phyloP scores from a whole-genome alignment of 2,113 vertebrate genomes.

The Chroicocephalus ridibundus region DNA sequence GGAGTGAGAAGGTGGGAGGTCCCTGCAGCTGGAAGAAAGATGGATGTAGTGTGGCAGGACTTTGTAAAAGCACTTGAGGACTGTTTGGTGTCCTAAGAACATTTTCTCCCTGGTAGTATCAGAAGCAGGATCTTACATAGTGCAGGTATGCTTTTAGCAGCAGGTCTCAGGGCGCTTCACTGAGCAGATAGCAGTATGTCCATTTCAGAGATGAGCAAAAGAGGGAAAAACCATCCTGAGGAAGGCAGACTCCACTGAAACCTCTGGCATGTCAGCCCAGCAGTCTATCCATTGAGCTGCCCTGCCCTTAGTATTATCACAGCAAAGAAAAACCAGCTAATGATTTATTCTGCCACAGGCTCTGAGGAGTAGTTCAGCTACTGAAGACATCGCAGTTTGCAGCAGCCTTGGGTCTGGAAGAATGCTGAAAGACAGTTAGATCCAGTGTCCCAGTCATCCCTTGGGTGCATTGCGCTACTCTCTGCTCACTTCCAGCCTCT shows the following conservation, averaged over 20 bases:
- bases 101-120: neutral
- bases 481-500: neutral
- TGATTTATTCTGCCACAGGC: neutral
- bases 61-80: neutral
- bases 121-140: neutral
- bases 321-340: neutral
- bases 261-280: neutral
- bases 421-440: rapidly evolving
- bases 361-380: neutral
- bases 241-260: neutral
- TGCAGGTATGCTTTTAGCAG: neutral
- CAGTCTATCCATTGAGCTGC: neutral
- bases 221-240: neutral
- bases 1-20: neutral
- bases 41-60: neutral
- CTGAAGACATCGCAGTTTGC: neutral
- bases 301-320: neutral
- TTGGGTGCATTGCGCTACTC: neutral
- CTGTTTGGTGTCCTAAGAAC: neutral
- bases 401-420: neutral
- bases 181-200: neutral
- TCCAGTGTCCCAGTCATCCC: neutral
- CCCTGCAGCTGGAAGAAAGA: neutral
- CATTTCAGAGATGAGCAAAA: neutral
- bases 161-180: neutral